These are phyloP conservation scores for Boulengeromyrus knoepffleri DNA, from an alignment of 2,113 vertebrate genomes.

Conservation along the genomic window DNA sequence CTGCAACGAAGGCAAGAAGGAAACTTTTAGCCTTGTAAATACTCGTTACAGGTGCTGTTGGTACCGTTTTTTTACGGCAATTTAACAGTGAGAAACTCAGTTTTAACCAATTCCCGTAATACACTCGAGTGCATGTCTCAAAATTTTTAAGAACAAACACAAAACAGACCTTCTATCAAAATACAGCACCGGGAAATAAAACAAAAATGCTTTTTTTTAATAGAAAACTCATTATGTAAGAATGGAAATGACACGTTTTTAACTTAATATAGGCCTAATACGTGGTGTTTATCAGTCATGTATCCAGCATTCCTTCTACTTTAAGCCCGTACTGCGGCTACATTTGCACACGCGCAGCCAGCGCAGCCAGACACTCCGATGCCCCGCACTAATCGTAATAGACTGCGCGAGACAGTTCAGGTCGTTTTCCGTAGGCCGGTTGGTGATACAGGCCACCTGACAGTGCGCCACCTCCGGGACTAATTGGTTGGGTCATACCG, in stretches of 20 bases:
- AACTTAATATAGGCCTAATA: neutral
- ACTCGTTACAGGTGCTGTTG: neutral
- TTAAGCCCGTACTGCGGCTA: too few species aligned
- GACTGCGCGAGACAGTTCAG: constrained; percentile 5
- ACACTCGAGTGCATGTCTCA: neutral
- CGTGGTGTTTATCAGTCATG: neutral
- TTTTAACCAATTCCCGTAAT: neutral
- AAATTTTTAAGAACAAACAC: neutral
- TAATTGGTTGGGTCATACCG: neutral
- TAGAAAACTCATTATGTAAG: neutral
- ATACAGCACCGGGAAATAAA: neutral
- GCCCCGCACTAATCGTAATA: constrained; percentile 14
- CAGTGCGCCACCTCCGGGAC: neutral
- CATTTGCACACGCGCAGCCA: neutral
- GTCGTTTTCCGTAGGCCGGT: constrained; percentile 1
- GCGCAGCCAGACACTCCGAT: neutral
- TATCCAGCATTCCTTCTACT: neutral
- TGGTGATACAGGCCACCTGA: constrained; percentile 10
- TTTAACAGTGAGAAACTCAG: neutral
- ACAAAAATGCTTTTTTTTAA: neutral
- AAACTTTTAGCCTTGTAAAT: neutral
- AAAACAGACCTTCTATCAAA: neutral
- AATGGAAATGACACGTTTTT: neutral
- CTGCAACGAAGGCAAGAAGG: neutral
- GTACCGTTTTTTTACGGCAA: neutral